Conservation (phyloP, 2,888 invertebrate genomes). For the Morinoia aosen region DNA sequence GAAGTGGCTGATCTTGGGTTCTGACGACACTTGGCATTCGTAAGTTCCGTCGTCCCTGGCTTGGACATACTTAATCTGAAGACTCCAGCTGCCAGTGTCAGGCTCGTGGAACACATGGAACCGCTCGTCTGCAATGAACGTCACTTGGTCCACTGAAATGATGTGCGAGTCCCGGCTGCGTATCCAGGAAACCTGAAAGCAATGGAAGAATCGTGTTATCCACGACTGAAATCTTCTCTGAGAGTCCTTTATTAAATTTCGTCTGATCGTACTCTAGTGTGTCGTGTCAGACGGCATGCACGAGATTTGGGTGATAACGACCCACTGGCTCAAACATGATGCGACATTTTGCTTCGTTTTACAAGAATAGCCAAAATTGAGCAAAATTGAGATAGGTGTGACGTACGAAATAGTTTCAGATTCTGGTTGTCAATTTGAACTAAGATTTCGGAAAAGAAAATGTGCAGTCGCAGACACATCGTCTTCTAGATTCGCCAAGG, state of each 20-base stretch:
- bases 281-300: no score
- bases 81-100: slow-evolving; percentile 88
- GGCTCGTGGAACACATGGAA: slow-evolving; percentile 90
- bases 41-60: slow-evolving; percentile 69
- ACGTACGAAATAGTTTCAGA: no score
- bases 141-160: slow-evolving; percentile 71
- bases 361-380: no score
- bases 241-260: background rate
- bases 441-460: no score
- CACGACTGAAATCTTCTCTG: background rate
- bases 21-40: slow-evolving; percentile 70
- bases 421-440: no score
- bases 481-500: no score
- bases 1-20: slow-evolving; percentile 70
- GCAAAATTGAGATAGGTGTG: no score
- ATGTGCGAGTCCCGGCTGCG: slow-evolving; percentile 69
- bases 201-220: background rate
- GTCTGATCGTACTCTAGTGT: no score
- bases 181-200: slow-evolving; percentile 68
- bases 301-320: no score
- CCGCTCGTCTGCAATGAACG: slow-evolving; percentile 92
- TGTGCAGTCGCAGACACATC: no score
- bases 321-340: no score
- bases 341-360: no score
- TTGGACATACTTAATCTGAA: slow-evolving; percentile 77